phyloP scores from a whole-genome alignment of 1,140 invertebrate genomes.

The Caenorhabditis remanei region DNA sequence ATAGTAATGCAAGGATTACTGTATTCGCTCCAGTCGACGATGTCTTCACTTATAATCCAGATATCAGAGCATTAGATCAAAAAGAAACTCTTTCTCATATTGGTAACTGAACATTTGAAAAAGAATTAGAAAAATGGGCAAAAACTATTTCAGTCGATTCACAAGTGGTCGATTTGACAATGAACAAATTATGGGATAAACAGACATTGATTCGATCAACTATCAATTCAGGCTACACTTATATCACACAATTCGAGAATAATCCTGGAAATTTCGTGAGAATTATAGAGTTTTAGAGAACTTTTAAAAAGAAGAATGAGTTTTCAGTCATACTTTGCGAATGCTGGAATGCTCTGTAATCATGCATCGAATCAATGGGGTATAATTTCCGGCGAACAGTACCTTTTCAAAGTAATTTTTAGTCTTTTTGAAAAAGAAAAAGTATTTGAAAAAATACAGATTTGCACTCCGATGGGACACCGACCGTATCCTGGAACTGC shows the following conservation, averaged over 20 bases:
- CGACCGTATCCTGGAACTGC: constrained; percentile 77
- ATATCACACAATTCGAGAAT: constrained; percentile 78
- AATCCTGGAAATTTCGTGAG: constrained; percentile 78
- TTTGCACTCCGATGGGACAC: constrained; percentile 77
- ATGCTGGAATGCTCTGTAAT: constrained; percentile 75
- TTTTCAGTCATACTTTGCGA: constrained; percentile 76
- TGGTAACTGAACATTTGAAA: constrained; percentile 53
- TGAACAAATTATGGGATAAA: constrained; percentile 75
- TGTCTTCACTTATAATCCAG: constrained; percentile 78
- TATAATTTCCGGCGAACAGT: constrained; percentile 78
- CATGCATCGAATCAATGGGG: constrained; percentile 77
- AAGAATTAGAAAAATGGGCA: constrained; percentile 20
- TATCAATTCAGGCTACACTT: constrained; percentile 77
- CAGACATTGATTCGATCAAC: constrained; percentile 77
- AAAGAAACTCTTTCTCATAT: constrained; percentile 77
- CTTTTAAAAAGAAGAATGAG: not conserved
- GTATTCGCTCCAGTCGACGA: constrained; percentile 78
- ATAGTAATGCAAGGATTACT: constrained; percentile 75
- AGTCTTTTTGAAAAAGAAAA: not conserved
- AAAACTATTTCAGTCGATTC: constrained; percentile 74
- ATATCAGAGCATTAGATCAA: constrained; percentile 76
- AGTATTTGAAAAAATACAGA: constrained; percentile 54
- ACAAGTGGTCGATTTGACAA: constrained; percentile 73
- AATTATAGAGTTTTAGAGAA: not conserved
- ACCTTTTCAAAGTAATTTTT: constrained; percentile 69